Evolutionary conservation across 2,888 invertebrate genomes (phyloP).

Genomic region (Harmothoe impar): DNA sequence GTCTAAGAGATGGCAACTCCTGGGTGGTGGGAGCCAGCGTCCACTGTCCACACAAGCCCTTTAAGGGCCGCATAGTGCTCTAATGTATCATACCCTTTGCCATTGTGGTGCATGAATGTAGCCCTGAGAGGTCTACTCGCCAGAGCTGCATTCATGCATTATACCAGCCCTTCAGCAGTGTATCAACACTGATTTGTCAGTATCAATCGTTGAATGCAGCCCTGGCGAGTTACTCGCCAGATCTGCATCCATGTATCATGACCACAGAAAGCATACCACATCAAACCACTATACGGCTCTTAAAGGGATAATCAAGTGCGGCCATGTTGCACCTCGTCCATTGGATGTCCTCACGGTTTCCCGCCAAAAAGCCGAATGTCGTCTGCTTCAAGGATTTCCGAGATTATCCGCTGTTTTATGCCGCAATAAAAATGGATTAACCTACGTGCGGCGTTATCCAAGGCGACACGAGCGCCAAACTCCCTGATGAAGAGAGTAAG

Average conservation of each 20-base stretch:
- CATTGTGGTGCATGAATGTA: too few relatives aligned
- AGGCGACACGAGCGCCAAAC: neutral
- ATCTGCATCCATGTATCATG: too few relatives aligned
- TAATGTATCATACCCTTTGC: too few relatives aligned
- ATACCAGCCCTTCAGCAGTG: neutral
- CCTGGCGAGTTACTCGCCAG: too few relatives aligned
- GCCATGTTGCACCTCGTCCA: neutral
- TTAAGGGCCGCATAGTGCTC: too few relatives aligned
- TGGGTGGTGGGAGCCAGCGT: neutral
- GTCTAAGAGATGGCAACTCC: neutral
- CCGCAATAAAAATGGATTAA: slow-evolving; percentile 33
- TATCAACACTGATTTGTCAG: neutral
- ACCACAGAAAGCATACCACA: too few relatives aligned
- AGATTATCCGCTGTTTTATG: slow-evolving; percentile 33
- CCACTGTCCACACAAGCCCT: too few relatives aligned
- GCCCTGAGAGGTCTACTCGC: too few relatives aligned
- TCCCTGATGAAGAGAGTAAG: neutral
- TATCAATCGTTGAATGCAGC: too few relatives aligned
- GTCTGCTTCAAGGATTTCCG: slow-evolving; percentile 27
- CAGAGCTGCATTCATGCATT: too few relatives aligned
- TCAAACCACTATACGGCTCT: too few relatives aligned
- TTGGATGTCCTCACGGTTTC: neutral
- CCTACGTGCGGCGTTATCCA: slow-evolving; percentile 47
- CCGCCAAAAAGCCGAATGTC: slow-evolving; percentile 21
- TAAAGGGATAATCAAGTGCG: slow-evolving; percentile 49